Evolutionary conservation across 1,140 invertebrate species (phyloP).

Genomic region (Drosophila pseudoananassae): DNA sequence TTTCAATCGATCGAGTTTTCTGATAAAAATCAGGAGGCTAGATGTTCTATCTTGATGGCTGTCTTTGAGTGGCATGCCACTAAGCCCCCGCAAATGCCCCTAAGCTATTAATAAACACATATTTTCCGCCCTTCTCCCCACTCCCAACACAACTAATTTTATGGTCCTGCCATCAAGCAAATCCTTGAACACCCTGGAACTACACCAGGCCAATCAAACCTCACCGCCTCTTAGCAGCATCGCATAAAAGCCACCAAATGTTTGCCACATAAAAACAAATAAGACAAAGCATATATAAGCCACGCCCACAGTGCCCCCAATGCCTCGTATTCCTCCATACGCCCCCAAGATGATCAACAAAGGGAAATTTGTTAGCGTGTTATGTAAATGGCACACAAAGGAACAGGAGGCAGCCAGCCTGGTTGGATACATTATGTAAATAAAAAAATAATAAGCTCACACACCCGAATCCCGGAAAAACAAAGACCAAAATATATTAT

Average conservation of each 20-base stretch:
- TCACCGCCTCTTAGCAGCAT: constrained; percentile 41
- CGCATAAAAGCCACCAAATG: constrained; percentile 47
- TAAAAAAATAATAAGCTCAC: constrained; percentile 79
- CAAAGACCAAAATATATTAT: constrained; percentile 52
- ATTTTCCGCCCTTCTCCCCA: constrained; percentile 3
- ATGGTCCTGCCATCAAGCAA: constrained; percentile 63
- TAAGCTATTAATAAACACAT: constrained; percentile 72
- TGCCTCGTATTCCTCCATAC: constrained; percentile 6
- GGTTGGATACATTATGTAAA: constrained; percentile 75
- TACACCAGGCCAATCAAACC: constrained; percentile 76
- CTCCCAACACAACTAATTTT: constrained; percentile 59
- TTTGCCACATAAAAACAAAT: constrained; percentile 71
- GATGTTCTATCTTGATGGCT: background rate
- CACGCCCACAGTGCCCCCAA: constrained; percentile 40
- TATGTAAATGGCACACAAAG: constrained; percentile 80
- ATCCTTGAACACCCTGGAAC: constrained; percentile 44
- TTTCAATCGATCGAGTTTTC: background rate
- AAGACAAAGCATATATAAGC: constrained; percentile 78
- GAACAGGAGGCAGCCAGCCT: constrained; percentile 34
- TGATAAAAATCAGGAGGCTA: background rate
- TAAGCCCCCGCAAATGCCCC: constrained; percentile 26
- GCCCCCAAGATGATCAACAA: constrained; percentile 54
- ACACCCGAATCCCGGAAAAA: constrained; percentile 23
- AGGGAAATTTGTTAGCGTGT: constrained; percentile 74
- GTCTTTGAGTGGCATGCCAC: constrained; percentile 8